These are phyloP conservation scores for Anoura caudifer DNA, from an alignment of 2,113 vertebrate species.

Conservation along the genomic window DNA sequence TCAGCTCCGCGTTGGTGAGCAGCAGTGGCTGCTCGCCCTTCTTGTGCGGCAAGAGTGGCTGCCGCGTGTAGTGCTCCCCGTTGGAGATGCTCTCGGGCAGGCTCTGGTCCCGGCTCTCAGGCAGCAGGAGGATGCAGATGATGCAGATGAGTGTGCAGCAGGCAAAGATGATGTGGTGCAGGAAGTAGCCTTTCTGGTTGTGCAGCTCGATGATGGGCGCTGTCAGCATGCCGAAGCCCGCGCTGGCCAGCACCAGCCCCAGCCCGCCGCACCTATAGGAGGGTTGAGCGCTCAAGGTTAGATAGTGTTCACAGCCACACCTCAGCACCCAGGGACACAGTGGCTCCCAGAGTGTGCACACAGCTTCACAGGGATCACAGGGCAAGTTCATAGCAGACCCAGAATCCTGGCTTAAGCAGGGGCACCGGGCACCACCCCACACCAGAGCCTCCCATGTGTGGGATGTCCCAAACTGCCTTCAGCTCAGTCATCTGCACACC, in stretches of 20 bases:
- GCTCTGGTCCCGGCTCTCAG: conserved; percentile 91
- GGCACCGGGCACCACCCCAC: not conserved
- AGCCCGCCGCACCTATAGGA: conserved; percentile 91
- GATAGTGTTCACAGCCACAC: not conserved
- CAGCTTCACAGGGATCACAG: too few relatives aligned
- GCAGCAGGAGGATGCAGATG: conserved; percentile 97
- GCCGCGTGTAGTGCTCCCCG: conserved; percentile 93
- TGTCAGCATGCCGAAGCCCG: conserved; percentile 95
- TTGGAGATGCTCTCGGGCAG: conserved; percentile 94
- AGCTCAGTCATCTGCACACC: not conserved
- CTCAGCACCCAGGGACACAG: accelerated
- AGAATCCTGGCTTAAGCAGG: not conserved
- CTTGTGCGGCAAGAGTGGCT: conserved; percentile 88
- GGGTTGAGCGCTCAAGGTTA: not conserved
- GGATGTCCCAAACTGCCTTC: not conserved
- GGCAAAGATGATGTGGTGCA: conserved; percentile 97
- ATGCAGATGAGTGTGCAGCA: conserved; percentile 99
- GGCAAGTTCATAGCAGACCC: not conserved
- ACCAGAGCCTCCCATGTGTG: accelerated
- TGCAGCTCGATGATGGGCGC: conserved; percentile 98
- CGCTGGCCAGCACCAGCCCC: conserved; percentile 95
- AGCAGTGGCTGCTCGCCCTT: conserved; percentile 96
- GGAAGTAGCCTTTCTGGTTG: conserved; percentile 99
- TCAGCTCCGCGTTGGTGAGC: conserved; percentile 91
- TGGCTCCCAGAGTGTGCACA: too few relatives aligned